Evolutionary conservation across 2,113 vertebrate genomes (phyloP), one percentile per base, ranked within the genome.

Genomic region (Oriolus oriolus): DNA sequence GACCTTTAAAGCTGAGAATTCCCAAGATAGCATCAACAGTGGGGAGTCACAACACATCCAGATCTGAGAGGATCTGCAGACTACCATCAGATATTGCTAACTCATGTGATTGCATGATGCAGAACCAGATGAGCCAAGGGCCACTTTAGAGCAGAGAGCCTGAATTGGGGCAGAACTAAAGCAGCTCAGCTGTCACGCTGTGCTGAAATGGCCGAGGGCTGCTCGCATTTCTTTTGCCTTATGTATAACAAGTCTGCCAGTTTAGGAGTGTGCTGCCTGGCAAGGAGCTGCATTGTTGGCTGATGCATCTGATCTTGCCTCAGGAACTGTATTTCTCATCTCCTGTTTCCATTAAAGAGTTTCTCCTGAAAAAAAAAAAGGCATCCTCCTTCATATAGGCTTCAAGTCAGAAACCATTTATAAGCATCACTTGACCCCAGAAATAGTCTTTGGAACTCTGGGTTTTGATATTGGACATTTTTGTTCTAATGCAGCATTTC

Each of bases 141-240:
- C 93, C 84, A 83, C 68, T 88, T 88, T 7, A 69, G 84, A 94
- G 92, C 84, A 75, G 41, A 90, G 90, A 94, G 87, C n/a, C 90
- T 96, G 96, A 97, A 96, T 0, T 97, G 93, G 93, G 92, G 96
- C 95, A 97, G 96, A 97, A 97, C 86, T 96, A 97, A 97, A 96
- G 75, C 95, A 96, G 95, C 97, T 97, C 97, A 97, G 87, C 63
- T 89, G 95, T 94, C 93, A 84, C 1, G 11, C 54, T 93, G 92
- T n/a, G 92, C 66, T 39, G 76, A 89, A 26, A 87, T 77, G 88
- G 96, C 92, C 96, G 27, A 89, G 57, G 74, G 90, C 91, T 87
- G 91, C 96, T 84, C 80, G 27, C 66, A 33, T 80, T 90, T 94
- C 90, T 94, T 90, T n/a, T 91, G 93, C 89, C 96, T 91, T 84